These are phyloP conservation scores for Drosophila infuscata DNA, from an alignment of 2,888 invertebrate species.

Conservation along the genomic window DNA sequence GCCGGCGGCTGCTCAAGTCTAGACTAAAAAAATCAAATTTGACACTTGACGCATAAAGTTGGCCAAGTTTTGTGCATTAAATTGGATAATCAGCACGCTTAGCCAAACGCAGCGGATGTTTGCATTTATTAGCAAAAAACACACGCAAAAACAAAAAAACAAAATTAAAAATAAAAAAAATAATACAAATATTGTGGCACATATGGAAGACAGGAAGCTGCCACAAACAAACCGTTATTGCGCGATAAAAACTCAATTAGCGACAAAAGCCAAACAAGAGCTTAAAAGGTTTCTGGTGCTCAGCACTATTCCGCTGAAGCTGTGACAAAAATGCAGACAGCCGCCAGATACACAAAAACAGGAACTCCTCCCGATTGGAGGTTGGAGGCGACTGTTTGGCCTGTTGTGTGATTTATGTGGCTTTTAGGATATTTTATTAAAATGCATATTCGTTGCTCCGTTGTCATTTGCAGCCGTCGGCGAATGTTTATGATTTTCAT, in stretches of 20 bases:
- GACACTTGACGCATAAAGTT: conserved; percentile 67
- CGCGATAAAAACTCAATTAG: conserved; percentile 47
- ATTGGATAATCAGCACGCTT: conserved; percentile 16
- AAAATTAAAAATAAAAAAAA: background rate
- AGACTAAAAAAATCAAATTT: conserved; percentile 66
- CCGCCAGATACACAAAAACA: conserved; percentile 3
- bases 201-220: conserved; percentile 34
- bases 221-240: conserved; percentile 51
- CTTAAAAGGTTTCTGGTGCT: conserved; percentile 6
- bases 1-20: conserved; percentile 69
- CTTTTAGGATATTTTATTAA: conserved; percentile 86
- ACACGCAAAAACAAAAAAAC: background rate
- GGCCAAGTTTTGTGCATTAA: conserved; percentile 9
- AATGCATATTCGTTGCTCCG: conserved; percentile 86
- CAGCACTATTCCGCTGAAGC: background rate
- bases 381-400: conserved; percentile 11
- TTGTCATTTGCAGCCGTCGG: conserved; percentile 82
- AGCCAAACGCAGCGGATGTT: conserved; percentile 4
- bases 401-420: conserved; percentile 84
- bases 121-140: conserved; percentile 3
- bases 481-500: conserved; percentile 85
- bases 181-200: background rate
- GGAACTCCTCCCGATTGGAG: background rate
- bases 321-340: conserved; percentile 15
- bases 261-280: background rate